phyloP scores from a whole-genome alignment of 92 coral and sea anemone species.

The Plumapathes pennacea region DNA sequence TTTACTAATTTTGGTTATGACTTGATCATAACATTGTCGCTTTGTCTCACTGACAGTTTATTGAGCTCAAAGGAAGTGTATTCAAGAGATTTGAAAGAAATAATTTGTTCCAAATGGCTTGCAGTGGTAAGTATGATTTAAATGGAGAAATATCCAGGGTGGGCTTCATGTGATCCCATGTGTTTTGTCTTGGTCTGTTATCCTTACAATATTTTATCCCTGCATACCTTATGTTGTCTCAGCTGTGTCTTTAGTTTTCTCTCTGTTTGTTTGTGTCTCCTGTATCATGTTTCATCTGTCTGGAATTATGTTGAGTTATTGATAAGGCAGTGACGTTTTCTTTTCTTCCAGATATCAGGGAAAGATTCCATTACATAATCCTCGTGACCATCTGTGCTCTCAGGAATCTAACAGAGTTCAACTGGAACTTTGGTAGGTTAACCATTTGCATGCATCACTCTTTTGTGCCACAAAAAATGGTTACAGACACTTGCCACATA shows the following conservation, averaged over 20 bases:
- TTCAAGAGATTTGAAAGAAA: conserved; percentile 98
- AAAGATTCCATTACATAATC: conserved; percentile 87
- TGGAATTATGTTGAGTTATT: too few species aligned
- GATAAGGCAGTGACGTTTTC: neutral
- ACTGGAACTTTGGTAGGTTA: conserved; percentile 91
- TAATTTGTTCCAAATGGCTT: conserved; percentile 97
- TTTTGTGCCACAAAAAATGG: too few species aligned
- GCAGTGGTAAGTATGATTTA: conserved; percentile 80
- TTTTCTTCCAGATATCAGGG: conserved; percentile 73
- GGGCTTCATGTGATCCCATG: too few species aligned
- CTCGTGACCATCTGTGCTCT: conserved; percentile 78
- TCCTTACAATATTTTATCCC: too few species aligned
- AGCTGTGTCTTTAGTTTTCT: too few species aligned
- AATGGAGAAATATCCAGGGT: too few species aligned
- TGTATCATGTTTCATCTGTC: too few species aligned
- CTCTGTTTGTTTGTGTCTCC: too few species aligned
- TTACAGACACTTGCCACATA: too few species aligned
- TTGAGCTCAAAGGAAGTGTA: conserved; percentile 95
- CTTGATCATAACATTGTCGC: neutral
- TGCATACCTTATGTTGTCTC: too few species aligned
- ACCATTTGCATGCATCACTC: too few species aligned
- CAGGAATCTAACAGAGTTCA: conserved; percentile 90
- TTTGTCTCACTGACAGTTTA: conserved; percentile 60
- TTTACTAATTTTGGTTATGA: neutral
- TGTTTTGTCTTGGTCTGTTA: too few species aligned